Evolutionary conservation across 2,888 invertebrate genomes (phyloP).

Genomic region (Eilema depressum): DNA sequence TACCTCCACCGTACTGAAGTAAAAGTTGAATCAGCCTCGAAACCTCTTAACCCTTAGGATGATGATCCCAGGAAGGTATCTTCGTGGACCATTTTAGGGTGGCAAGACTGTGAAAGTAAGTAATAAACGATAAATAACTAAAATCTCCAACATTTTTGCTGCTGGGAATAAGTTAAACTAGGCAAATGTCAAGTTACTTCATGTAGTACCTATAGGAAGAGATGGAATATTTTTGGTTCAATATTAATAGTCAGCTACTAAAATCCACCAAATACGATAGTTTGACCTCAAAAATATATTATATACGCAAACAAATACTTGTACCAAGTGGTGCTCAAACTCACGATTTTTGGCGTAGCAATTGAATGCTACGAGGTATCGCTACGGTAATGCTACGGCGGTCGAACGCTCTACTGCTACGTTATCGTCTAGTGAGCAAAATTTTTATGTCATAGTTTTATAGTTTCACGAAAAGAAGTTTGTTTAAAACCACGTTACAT

Average conservation of each 20-base stretch:
- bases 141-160: not conserved
- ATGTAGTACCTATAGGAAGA: not conserved
- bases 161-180: not conserved
- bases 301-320: not conserved
- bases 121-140: not conserved
- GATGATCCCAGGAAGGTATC: not conserved
- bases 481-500: too few relatives aligned
- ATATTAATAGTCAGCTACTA: not conserved
- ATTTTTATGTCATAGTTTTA: not conserved
- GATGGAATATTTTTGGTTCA: too few relatives aligned
- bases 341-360: not conserved
- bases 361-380: not conserved
- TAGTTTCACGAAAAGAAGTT: not conserved
- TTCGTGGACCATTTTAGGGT: not conserved
- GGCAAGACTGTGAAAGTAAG: not conserved
- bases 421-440: not conserved
- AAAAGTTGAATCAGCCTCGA: not conserved
- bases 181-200: not conserved
- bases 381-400: too few relatives aligned
- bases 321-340: not conserved
- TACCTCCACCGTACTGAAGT: too few relatives aligned
- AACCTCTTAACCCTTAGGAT: not conserved
- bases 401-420: not conserved
- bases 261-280: not conserved
- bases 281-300: not conserved